Percentiles rank a stretch among this genome's conserved stretches.
phyloP scores from a whole-genome alignment of 2,113 vertebrate species.

The Pteruthius melanotis region DNA sequence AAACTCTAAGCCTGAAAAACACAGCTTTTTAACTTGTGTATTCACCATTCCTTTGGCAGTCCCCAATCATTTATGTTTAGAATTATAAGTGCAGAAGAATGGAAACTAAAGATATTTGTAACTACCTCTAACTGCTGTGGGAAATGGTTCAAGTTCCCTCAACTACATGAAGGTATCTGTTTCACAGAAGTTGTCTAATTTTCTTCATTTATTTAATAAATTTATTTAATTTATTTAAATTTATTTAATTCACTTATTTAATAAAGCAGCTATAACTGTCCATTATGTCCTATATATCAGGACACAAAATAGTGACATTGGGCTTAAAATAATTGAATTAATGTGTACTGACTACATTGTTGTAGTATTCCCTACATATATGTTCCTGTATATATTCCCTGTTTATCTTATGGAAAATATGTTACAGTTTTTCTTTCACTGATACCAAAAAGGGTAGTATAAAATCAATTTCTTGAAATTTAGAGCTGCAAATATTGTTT shows the following conservation, averaged over 20 bases:
- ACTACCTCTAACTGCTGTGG: slow-evolving; percentile 51
- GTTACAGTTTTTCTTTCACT: background rate
- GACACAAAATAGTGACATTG: background rate
- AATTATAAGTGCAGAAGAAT: slow-evolving; percentile 9
- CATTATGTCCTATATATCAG: background rate
- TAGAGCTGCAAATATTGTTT: background rate
- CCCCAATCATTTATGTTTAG: background rate
- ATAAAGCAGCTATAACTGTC: background rate
- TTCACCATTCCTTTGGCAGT: background rate
- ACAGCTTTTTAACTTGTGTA: background rate
- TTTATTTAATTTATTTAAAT: too few relatives aligned
- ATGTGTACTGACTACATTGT: background rate
- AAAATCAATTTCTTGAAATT: background rate
- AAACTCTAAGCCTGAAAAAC: slow-evolving; percentile 34
- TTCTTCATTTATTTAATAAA: background rate
- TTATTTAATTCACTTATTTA: background rate
- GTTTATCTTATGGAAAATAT: background rate
- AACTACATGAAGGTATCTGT: slow-evolving; percentile 68
- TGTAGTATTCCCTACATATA: background rate
- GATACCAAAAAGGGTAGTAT: background rate
- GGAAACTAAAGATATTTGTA: slow-evolving; percentile 24
- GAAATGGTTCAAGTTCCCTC: slow-evolving; percentile 62
- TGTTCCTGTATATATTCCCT: too few relatives aligned
- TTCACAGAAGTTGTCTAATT: background rate
- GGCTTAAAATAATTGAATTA: slow-evolving; percentile 5